Conservation (phyloP, 2,797 vertebrate genomes). For the Microchirus variegatus region DNA sequence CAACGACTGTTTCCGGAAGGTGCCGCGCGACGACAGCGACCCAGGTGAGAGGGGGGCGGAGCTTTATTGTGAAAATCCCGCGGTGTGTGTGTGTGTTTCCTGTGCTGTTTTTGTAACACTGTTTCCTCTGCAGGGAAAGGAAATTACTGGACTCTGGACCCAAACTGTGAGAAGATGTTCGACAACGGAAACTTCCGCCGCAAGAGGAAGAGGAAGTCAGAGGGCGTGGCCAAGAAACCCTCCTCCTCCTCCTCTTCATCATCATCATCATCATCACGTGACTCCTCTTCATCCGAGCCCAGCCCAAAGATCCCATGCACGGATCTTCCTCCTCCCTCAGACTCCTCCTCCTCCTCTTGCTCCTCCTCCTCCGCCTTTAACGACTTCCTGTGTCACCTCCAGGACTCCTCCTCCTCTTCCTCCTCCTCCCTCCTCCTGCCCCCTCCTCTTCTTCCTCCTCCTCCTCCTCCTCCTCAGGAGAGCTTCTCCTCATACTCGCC, state of each 20-base stretch:
- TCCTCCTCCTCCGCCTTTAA: constrained; percentile 76
- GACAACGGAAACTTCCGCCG: constrained; percentile 97
- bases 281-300: constrained; percentile 53
- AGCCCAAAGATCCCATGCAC: constrained; percentile 79
- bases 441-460: not conserved
- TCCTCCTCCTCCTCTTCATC: no score
- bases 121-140: constrained; percentile 90
- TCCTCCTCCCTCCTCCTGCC: not conserved
- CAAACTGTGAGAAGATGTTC: constrained; percentile 97
- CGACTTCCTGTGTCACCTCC: constrained; percentile 80
- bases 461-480: constrained; percentile 55
- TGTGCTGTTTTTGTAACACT: no score
- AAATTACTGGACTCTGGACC: constrained; percentile 96
- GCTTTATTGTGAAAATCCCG: no score
- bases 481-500: constrained; percentile 83
- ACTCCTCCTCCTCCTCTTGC: constrained; percentile 40
- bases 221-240: constrained; percentile 39
- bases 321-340: constrained; percentile 68
- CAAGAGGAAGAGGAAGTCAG: constrained; percentile 92
- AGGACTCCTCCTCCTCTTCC: constrained; percentile 19
- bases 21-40: constrained; percentile 86
- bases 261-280: constrained; percentile 28
- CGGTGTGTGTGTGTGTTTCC: no score
- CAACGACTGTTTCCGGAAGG: constrained; percentile 93
- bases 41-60: constrained; percentile 86